phyloP scores from a whole-genome alignment of 53 echinoderm and acorn worm genomes.

The Patiria pectinifera region DNA sequence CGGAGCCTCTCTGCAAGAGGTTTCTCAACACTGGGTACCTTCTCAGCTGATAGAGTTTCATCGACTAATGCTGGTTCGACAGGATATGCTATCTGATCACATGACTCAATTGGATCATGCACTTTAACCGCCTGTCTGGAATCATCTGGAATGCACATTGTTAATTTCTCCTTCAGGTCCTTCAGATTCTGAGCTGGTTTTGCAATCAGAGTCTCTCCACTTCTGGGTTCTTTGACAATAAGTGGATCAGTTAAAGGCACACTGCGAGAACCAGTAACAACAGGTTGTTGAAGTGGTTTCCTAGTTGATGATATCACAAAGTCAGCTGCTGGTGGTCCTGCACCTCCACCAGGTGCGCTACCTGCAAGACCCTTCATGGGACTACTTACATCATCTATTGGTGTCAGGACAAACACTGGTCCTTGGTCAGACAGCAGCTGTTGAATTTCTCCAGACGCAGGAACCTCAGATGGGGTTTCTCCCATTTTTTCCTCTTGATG shows the following conservation, averaged over 20 bases:
- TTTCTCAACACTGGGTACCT: conserved; percentile 13
- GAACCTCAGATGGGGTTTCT: conserved; percentile 7
- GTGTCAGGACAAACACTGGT: conserved; percentile 55
- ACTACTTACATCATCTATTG: conserved; percentile 51
- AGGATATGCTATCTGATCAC: conserved; percentile 43
- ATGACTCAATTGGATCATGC: conserved; percentile 37
- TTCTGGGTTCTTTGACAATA: conserved; percentile 72
- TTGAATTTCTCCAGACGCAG: conserved; percentile 25
- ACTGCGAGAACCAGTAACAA: conserved; percentile 38
- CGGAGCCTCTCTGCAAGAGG: conserved; percentile 9
- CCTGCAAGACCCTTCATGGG: conserved; percentile 31
- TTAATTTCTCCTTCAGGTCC: conserved; percentile 66
- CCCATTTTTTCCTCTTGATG: conserved; percentile 5
- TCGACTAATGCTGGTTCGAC: background rate
- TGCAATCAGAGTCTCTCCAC: conserved; percentile 74
- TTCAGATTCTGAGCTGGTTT: conserved; percentile 66
- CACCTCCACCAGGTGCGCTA: conserved; percentile 42
- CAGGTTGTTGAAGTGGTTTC: conserved; percentile 31
- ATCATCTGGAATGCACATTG: conserved; percentile 73
- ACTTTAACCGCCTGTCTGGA: conserved; percentile 53
- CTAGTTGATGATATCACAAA: conserved; percentile 43
- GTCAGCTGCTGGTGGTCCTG: conserved; percentile 54
- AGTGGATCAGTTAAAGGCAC: conserved; percentile 58
- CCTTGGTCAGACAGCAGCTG: conserved; percentile 71
- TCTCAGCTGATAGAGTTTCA: conserved; percentile 32